Evolutionary conservation across 1,140 invertebrate species (phyloP), one percentile per base, ranked within the genome.

Genomic region (Eueides isabella): DNA sequence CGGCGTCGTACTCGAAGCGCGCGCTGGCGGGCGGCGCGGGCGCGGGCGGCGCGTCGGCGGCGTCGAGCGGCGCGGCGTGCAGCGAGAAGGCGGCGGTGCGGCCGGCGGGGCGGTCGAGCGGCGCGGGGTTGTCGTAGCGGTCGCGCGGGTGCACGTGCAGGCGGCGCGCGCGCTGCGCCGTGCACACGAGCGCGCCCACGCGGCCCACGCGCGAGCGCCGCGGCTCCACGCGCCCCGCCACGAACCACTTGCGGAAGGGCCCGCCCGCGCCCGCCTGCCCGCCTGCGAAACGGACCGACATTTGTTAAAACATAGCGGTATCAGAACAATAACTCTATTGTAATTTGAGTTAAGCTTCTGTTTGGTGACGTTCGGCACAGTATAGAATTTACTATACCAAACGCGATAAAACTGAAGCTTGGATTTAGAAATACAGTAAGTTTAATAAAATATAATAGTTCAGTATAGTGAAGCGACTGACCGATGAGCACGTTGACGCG

Each of bases 141-240:
- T 99, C 98, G 66, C 97, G 93, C 14, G 97, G 97, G 88, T 98
- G 97, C 79, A 98, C 96, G 83, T 96, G 96, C 84, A 99, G 95
- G 29, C 96, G 94, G 87, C 98, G 96, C 65, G 97, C 95, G 95
- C 44, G 96, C 92, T 72, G 96, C 95, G 63, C 96, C 95, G 71
- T 96, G 96, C 93, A 97, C 97, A 68, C 98, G 96, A 98, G 96
- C 4, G 97, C 98, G 48, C 97, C 98, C 84, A 98, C 97, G 67
- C 97, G 95, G 44, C 97, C 96, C 82, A 98, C 97, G 6, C 97
- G 94, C 30, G 97, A 98, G 83, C 97, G 96, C 79, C 96, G 95
- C 28, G 97, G 96, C 94, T 98, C 97, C 55, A 97, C 97, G 16
- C 95, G 95, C 61, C 97, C 97, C 93, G 94, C 93, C 84, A 94